phyloP scores from a whole-genome alignment of 2,113 vertebrate species.

The Malurus cyaneus region DNA sequence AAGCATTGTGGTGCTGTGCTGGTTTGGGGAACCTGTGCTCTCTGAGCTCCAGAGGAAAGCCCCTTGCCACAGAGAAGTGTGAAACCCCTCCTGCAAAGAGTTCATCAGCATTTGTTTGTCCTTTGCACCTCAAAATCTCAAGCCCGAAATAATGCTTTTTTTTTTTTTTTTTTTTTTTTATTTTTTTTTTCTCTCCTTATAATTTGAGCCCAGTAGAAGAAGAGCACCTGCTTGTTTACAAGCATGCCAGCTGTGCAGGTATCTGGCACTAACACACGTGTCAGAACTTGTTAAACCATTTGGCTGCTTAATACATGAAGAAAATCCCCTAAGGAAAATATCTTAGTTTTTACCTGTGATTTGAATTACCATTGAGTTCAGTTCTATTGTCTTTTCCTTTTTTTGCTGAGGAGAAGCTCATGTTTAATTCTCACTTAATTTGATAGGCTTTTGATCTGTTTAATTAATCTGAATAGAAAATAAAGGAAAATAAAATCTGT shows the following conservation, averaged over 20 bases:
- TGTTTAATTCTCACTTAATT: not conserved
- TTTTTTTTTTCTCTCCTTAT: not conserved
- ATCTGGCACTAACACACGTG: conserved; percentile 3
- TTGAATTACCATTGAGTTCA: not conserved
- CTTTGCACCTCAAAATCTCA: not conserved
- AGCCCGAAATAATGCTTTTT: not conserved
- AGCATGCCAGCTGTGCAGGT: not conserved
- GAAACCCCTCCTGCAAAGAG: not conserved
- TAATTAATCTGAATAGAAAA: not conserved
- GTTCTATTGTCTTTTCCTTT: not conserved
- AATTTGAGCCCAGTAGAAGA: not conserved
- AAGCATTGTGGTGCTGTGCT: not conserved
- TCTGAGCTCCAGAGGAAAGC: not conserved
- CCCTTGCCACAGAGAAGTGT: accelerated
- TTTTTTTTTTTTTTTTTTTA: not conserved
- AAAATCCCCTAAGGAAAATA: not conserved
- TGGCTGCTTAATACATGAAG: not conserved
- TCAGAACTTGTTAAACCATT: conserved; percentile 36
- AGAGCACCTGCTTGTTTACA: not conserved
- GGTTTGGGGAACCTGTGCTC: not conserved
- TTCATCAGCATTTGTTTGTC: not conserved
- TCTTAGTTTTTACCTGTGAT: not conserved
- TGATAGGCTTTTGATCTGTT: not conserved
- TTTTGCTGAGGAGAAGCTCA: not conserved
- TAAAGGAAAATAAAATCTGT: not conserved